These are phyloP conservation scores for Gastracanthus pulcherrimus DNA, from an alignment of 2,888 invertebrate genomes.

Conservation along the genomic window DNA sequence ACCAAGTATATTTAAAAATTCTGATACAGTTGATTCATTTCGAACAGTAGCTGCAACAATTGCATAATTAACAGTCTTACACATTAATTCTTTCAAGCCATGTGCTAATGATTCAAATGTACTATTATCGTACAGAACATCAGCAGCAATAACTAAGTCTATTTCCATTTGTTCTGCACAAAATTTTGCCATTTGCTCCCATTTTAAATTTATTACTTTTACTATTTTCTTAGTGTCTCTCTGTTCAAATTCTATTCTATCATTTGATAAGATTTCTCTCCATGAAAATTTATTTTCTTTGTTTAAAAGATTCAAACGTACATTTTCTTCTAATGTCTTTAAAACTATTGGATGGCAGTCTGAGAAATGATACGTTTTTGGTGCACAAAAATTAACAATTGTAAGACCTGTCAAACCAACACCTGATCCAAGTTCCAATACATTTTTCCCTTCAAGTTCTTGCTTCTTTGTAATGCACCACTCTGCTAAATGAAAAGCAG, in stretches of 20 bases:
- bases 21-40: conserved; percentile 82
- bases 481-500: conserved; percentile 84
- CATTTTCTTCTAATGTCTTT: conserved; percentile 81
- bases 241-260: conserved; percentile 36
- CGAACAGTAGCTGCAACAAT: conserved; percentile 82
- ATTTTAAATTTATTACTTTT: conserved; percentile 76
- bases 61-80: conserved; percentile 73
- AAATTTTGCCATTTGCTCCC: conserved; percentile 78
- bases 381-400: conserved; percentile 79
- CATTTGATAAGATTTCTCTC: conserved; percentile 45
- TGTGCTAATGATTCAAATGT: conserved; percentile 78
- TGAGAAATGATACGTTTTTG: conserved; percentile 81
- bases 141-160: conserved; percentile 81
- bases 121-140: conserved; percentile 81
- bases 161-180: conserved; percentile 65
- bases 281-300: conserved; percentile 36
- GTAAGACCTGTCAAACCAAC: conserved; percentile 86
- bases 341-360: conserved; percentile 86
- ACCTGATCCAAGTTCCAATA: conserved; percentile 89
- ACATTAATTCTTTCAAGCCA: conserved; percentile 77
- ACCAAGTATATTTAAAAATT: conserved; percentile 81
- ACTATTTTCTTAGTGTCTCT: conserved; percentile 57
- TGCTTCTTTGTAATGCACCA: conserved; percentile 82
- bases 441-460: conserved; percentile 79
- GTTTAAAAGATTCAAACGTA: conserved; percentile 80